Evolutionary conservation across 2,113 vertebrate species (phyloP).

Genomic region (Paedocypris sp.): DNA sequence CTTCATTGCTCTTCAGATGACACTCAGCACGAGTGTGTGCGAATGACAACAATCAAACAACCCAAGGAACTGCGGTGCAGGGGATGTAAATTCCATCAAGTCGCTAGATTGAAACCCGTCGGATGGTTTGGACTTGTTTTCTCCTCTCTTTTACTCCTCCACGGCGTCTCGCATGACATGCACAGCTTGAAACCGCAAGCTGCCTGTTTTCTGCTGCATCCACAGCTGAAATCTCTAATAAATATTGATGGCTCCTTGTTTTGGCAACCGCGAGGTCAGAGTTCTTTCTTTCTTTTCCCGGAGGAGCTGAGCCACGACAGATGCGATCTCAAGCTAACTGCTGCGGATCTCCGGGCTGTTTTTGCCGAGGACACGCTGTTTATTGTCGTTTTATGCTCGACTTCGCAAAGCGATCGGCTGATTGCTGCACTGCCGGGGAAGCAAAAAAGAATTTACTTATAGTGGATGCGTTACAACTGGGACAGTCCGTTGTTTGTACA

Average conservation of each 20-base stretch:
- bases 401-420: neutral
- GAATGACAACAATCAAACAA: slow-evolving; percentile 16
- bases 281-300: neutral
- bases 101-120: slow-evolving; percentile 1
- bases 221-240: slow-evolving; percentile 7
- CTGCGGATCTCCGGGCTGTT: neutral
- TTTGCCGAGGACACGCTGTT: neutral
- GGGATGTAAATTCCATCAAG: too few relatives aligned
- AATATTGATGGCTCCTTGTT: slow-evolving; percentile 4
- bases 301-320: neutral
- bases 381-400: slow-evolving; percentile 1
- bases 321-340: neutral
- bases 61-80: neutral
- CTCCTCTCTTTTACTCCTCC: neutral
- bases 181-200: neutral
- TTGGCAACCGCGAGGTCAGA: slow-evolving; percentile 7
- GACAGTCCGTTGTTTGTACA: too few relatives aligned
- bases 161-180: neutral
- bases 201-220: neutral
- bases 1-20: slow-evolving; percentile 21
- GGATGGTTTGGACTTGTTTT: neutral
- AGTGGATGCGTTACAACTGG: neutral
- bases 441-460: neutral
- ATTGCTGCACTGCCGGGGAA: slow-evolving; percentile 1
- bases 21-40: neutral